Conservation (phyloP, 2,888 invertebrate species). For the Ophion slaviceki region DNA sequence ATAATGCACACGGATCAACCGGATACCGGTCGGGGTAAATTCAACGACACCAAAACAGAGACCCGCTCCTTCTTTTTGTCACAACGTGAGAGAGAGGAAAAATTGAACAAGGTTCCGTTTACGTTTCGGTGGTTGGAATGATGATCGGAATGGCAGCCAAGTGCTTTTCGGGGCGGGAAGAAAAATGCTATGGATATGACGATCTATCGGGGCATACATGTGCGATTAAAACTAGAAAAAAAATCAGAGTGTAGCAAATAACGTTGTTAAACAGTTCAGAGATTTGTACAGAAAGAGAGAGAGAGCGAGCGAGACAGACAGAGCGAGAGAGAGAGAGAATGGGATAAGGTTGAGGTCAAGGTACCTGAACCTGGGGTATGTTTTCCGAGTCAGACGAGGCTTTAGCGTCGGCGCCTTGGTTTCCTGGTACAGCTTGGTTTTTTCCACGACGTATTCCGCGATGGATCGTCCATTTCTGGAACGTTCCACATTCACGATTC, state of each 20-base stretch:
- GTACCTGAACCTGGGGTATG: conserved; percentile 83
- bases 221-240: conserved; percentile 40
- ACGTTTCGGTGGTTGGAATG: conserved; percentile 8
- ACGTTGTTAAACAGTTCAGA: conserved; percentile 50
- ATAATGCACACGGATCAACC: not conserved
- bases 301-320: conserved; percentile 12
- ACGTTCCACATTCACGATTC: conserved; percentile 82
- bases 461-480: conserved; percentile 92
- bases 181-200: conserved; percentile 25
- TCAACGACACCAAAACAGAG: not conserved
- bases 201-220: conserved; percentile 48
- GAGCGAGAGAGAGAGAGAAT: conserved; percentile 21
- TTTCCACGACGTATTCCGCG: conserved; percentile 90
- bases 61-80: not conserved
- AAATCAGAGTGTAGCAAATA: conserved; percentile 35
- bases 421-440: conserved; percentile 82
- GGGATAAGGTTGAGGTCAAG: conserved; percentile 78
- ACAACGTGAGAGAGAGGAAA: not conserved
- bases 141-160: not conserved
- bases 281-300: conserved; percentile 45
- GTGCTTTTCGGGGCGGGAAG: not conserved
- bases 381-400: conserved; percentile 83
- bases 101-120: not conserved
- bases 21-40: not conserved
- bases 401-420: conserved; percentile 82